Evolutionary conservation across 2,113 vertebrate genomes (phyloP).

Genomic region (Callipepla squamata): DNA sequence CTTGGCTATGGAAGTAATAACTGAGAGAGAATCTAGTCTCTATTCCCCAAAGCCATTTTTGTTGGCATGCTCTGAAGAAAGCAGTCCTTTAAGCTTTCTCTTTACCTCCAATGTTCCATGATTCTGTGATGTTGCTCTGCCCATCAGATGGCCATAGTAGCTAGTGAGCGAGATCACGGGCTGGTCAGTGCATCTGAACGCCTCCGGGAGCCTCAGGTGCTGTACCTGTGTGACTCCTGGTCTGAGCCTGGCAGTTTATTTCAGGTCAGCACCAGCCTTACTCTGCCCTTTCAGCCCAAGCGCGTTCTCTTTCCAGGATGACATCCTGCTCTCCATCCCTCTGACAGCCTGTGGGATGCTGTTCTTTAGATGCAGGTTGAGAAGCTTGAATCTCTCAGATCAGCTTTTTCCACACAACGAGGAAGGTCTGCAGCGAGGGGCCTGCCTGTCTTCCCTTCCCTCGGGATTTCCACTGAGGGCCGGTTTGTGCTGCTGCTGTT

Average conservation of each 20-base stretch:
- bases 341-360: background rate
- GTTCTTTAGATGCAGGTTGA: background rate
- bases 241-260: background rate
- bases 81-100: background rate
- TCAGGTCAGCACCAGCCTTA: background rate
- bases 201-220: background rate
- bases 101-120: background rate
- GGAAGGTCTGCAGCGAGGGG: background rate
- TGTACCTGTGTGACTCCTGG: background rate
- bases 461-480: background rate
- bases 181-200: background rate
- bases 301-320: background rate
- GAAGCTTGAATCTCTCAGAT: background rate
- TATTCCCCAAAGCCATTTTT: conserved; percentile 30
- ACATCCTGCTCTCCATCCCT: background rate
- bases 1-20: conserved; percentile 35
- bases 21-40: background rate
- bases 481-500: background rate
- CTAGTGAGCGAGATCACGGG: background rate
- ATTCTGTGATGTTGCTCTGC: background rate
- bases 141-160: background rate
- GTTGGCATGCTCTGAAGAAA: background rate
- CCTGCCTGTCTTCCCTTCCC: background rate
- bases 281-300: rapidly evolving
- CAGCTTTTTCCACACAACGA: background rate